Base-by-base conservation (phyloP, 2,797 vertebrate species). In the Rhodeus uyekii region DNA sequence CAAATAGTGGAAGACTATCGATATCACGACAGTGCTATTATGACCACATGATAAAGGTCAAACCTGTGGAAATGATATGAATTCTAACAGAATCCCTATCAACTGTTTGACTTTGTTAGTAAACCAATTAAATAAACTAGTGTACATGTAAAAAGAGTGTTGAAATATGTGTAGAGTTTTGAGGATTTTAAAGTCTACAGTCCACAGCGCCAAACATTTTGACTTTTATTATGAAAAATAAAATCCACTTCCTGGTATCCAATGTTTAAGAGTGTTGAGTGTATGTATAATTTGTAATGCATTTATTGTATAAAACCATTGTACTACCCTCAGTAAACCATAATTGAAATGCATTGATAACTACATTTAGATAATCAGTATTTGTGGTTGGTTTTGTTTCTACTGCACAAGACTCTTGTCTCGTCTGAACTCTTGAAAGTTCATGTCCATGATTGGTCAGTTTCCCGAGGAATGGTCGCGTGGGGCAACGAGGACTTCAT, bases 401-500 rank as follows among this genome's bases (percentile, higher is more conserved):
- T 18, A 2, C 55, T 38, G 34, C 32, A 24, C 34, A 10, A 68
- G 27, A 58, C 50, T 61, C 29, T 61, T 72, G 18, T 55, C 46
- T 61, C 9, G 53, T 18, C 39, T 48, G 5, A 5, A 65, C 58
- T 34, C 38, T 42, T 42, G 38, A 8, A 22, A 38, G 24, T 38
- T 10, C n/a, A 65, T 63, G 22, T 29, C 32, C 22, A 39, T 69
- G 61, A 76, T 82, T 82, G 72, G 80, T 55, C 55, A 34, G 61
- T 42, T 76, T 67, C 22, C 12, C 8, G 2, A 7, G 0, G 22
- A 38, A 76, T 38, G 39, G 85, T 84, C 24, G 80, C 64, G 38
- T 73, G 80, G 85, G 83, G 85, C 76, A 86, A 84, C 83, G 24
- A 42, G 58, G 53, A n/a, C 1, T 67, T 76, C 42, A 22, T 36